A percentile compares a stretch with the other conserved stretches of the same genome.
Conservation (phyloP, 1,140 invertebrate genomes). For the Saccostrea echinata region DNA sequence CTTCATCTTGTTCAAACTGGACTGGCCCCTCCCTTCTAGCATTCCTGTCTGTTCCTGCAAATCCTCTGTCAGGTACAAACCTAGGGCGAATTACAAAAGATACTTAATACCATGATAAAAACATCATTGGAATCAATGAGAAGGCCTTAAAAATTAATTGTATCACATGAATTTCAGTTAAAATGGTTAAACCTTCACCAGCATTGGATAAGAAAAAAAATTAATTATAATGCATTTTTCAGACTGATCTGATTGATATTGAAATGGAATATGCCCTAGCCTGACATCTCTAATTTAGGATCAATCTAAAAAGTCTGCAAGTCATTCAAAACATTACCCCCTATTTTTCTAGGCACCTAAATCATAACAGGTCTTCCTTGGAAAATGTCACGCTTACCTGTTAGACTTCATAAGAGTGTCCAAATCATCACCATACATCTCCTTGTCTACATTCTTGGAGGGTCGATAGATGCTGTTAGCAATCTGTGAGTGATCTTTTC, state of each 20-base stretch:
- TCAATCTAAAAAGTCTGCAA: too few species aligned
- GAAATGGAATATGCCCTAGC: too few species aligned
- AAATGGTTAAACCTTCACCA: too few species aligned
- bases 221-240: too few species aligned
- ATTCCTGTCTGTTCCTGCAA: slow-evolving; percentile 91
- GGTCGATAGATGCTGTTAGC: slow-evolving; percentile 96
- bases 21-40: slow-evolving; percentile 92
- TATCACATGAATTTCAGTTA: too few species aligned
- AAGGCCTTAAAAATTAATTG: too few species aligned
- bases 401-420: slow-evolving; percentile 93
- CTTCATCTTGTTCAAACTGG: slow-evolving; percentile 94
- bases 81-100: slow-evolving; percentile 41
- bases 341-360: neutral
- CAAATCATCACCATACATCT: slow-evolving; percentile 93
- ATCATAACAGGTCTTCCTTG: neutral
- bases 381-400: slow-evolving; percentile 81
- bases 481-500: slow-evolving; percentile 85
- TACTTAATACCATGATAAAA: neutral
- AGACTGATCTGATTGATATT: too few species aligned
- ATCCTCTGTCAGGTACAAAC: slow-evolving; percentile 98
- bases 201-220: too few species aligned
- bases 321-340: neutral
- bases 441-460: slow-evolving; percentile 91
- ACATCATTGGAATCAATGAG: neutral
- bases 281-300: too few species aligned